A percentile compares a stretch with the other conserved stretches of the same genome.
Conservation (phyloP, 2,888 invertebrate genomes). For the Apamea crenata region DNA sequence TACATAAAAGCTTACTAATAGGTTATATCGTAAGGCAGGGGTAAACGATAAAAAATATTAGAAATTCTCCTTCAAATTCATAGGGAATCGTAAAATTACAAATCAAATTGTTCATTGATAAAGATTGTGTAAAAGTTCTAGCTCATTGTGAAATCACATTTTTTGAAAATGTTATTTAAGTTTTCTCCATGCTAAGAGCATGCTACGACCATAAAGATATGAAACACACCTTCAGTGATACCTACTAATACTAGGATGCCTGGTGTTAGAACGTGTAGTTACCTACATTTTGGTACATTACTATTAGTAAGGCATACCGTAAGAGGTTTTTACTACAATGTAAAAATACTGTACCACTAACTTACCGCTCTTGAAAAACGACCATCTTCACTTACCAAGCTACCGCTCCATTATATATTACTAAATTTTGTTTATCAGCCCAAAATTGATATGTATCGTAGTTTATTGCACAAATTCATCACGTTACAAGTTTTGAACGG, state of each 20-base stretch:
- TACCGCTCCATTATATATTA: slow-evolving; percentile 83
- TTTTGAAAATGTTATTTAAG: slow-evolving; percentile 52
- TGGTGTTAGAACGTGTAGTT: slow-evolving; percentile 68
- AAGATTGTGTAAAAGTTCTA: slow-evolving; percentile 72
- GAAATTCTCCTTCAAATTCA: slow-evolving; percentile 73
- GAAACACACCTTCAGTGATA: slow-evolving; percentile 76
- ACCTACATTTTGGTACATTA: slow-evolving; percentile 78
- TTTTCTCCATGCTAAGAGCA: slow-evolving; percentile 60
- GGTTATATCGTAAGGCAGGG: slow-evolving; percentile 82
- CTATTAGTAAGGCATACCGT: slow-evolving; percentile 87
- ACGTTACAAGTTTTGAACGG: slow-evolving; percentile 78
- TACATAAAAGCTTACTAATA: slow-evolving; percentile 87
- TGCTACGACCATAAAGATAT: slow-evolving; percentile 63
- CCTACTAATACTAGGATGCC: slow-evolving; percentile 74
- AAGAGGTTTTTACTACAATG: slow-evolving; percentile 81
- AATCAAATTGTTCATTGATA: slow-evolving; percentile 74
- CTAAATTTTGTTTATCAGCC: slow-evolving; percentile 83
- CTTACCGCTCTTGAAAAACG: slow-evolving; percentile 79
- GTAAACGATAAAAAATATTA: slow-evolving; percentile 88
- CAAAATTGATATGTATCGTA: slow-evolving; percentile 90
- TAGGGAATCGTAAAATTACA: slow-evolving; percentile 74
- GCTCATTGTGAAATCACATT: slow-evolving; percentile 73
- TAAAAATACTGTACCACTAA: slow-evolving; percentile 86
- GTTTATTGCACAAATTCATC: slow-evolving; percentile 87
- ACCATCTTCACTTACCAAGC: slow-evolving; percentile 82